These are phyloP conservation scores for Dasypogon diadema DNA, from an alignment of 2,888 invertebrate genomes.

Conservation along the genomic window DNA sequence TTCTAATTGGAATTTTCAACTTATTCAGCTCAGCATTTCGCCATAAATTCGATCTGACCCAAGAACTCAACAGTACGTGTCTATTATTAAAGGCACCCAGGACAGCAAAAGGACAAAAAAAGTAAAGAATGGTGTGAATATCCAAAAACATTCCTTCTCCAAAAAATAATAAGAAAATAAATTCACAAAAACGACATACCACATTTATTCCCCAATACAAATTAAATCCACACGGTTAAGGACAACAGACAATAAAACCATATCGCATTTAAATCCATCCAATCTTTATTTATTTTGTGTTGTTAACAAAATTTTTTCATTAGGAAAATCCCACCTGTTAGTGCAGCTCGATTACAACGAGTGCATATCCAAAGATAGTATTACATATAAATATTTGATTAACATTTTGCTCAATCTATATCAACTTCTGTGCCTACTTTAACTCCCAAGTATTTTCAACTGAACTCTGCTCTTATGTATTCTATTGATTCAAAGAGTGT, in stretches of 20 bases:
- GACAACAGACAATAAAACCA: not conserved
- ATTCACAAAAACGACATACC: no score
- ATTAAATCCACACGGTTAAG: no score
- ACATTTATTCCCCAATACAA: no score
- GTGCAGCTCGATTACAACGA: conserved; percentile 27
- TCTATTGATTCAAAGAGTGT: conserved; percentile 24
- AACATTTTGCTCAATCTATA: conserved; percentile 9
- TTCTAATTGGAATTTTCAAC: no score
- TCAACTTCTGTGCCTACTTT: conserved; percentile 8
- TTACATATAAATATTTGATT: conserved; percentile 32
- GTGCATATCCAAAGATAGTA: conserved; percentile 28
- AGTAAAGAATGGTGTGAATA: no score
- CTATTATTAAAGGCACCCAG: no score
- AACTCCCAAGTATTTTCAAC: not conserved
- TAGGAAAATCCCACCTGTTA: conserved; percentile 27
- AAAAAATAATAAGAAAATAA: no score
- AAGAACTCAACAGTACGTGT: no score
- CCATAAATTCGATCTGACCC: no score
- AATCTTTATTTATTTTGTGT: conserved; percentile 29
- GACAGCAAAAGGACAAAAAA: no score
- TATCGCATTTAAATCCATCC: not conserved
- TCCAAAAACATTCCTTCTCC: no score
- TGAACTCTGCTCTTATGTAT: conserved; percentile 7
- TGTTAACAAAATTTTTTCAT: conserved; percentile 28
- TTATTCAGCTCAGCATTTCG: no score